A percentile compares a stretch with the other conserved stretches of the same genome.
Conservation (phyloP, 2,113 vertebrate species). For the Oplegnathus fasciatus region DNA sequence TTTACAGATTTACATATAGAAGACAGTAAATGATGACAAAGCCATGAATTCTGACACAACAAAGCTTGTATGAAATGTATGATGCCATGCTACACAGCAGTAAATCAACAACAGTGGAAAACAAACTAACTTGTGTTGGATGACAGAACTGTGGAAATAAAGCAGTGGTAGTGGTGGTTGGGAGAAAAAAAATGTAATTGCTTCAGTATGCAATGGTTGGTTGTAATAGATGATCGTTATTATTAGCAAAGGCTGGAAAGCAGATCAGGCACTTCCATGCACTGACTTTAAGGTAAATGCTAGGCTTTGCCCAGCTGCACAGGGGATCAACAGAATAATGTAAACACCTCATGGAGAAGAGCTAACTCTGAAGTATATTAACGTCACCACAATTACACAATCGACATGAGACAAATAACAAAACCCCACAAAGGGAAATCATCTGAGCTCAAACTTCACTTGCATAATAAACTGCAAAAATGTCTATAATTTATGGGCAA, state of each 20-base stretch:
- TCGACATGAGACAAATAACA: background rate
- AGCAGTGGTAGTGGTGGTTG: slow-evolving; percentile 12
- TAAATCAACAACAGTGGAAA: slow-evolving; percentile 37
- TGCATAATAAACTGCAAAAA: background rate
- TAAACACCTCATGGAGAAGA: background rate
- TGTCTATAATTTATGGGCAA: background rate
- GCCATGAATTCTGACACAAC: background rate
- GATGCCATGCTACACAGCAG: background rate
- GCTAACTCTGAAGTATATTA: background rate
- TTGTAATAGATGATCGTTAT: slow-evolving; percentile 31
- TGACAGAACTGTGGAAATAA: slow-evolving; percentile 45
- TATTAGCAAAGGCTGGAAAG: slow-evolving; percentile 35
- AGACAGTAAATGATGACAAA: background rate
- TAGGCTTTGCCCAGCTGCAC: background rate
- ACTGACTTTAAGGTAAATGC: background rate
- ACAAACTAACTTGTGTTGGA: slow-evolving; percentile 25
- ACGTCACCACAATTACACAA: background rate
- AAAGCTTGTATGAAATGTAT: slow-evolving; percentile 10
- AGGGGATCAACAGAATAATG: background rate
- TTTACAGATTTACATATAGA: slow-evolving; percentile 3
- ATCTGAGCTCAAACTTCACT: background rate
- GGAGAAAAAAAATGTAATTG: slow-evolving; percentile 40
- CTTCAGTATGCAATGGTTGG: slow-evolving; percentile 46
- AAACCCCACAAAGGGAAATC: background rate
- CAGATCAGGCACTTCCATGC: slow-evolving; percentile 7